Evolutionary conservation across 1,140 invertebrate genomes (phyloP), one percentile per base, ranked within the genome.

Genomic region (Oreohelix idahoensis): DNA sequence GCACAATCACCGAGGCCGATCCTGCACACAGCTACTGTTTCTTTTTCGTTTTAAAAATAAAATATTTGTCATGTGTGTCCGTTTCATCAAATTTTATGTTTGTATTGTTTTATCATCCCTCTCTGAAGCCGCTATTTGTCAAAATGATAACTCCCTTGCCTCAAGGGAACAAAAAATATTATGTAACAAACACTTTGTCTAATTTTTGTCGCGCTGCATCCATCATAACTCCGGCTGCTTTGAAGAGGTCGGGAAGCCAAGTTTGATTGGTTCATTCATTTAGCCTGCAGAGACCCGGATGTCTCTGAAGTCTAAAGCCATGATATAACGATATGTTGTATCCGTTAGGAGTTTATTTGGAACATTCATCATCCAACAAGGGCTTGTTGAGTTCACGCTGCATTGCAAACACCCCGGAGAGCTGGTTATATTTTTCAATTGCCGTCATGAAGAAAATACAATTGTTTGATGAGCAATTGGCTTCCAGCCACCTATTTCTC

Each of bases 401-500:
- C 1, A 32, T n/a, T 38, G 26, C 77, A 79, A 79, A 79, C 39
- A 79, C 39, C 77, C 77, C 36, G 32, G 35, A 42, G 77, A 66
- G 58, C 36, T 79, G 36, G n/a, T 79, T 79, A 69, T 66, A 79
- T 63, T 36, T 39, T 79, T 79, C 63, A 66, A 66, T 63, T 38
- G 32, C 45, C n/a, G 42, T 77, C 23, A 29, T 53, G 5, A 35
- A 26, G 1, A 69, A 35, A 39, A 79, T 38, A 66, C 66, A 45
- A 79, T 66, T 79, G 77, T 79, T 79, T 79, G 77, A 79, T 42
- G 58, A 66, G 58, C 77, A 42, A 63, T 66, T 79, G 77, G 77
- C 58, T 79, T 39, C 29, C 1, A 79, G 77, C 53, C 17, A 79
- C 77, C n/a, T 79, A 36, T 49, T 49, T 53, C 11, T 53, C 71